Evolutionary conservation across 2,113 vertebrate genomes (phyloP).

Genomic region (Axis porcinus): DNA sequence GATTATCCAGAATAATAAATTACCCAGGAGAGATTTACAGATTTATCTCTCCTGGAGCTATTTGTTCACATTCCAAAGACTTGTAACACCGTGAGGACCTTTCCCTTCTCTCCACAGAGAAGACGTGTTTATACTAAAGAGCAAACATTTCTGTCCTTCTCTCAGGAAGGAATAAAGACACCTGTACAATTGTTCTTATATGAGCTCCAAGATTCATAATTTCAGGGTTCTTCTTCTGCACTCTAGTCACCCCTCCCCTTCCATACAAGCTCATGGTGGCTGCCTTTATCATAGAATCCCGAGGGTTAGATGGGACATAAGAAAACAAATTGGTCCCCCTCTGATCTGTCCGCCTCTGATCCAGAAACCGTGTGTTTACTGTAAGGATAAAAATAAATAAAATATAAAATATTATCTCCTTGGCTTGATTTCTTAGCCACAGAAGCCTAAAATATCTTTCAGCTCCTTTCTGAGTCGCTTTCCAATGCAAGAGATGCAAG

Average conservation of each 20-base stretch:
- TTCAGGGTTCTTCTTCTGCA: not conserved
- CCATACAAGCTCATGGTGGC: rapidly evolving
- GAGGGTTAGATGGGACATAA: not conserved
- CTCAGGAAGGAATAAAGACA: not conserved
- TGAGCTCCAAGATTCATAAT: not conserved
- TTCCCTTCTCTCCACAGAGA: not conserved
- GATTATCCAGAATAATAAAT: not conserved
- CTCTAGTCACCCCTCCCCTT: rapidly evolving
- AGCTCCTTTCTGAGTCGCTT: rapidly evolving
- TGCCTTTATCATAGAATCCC: not conserved
- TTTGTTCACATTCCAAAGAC: not conserved
- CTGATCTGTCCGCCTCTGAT: not conserved
- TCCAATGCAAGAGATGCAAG: not conserved
- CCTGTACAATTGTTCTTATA: not conserved
- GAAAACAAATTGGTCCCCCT: not conserved
- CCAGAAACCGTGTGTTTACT: not conserved
- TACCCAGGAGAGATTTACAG: not conserved
- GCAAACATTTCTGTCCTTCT: not conserved
- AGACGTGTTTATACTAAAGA: not conserved
- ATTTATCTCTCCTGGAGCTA: not conserved
- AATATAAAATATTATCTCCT: not conserved
- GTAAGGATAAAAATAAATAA: not conserved
- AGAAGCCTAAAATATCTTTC: not conserved
- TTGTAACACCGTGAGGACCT: not conserved
- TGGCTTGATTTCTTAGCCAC: not conserved